phyloP scores from a whole-genome alignment of 2,113 vertebrate species.

The Limanda limanda region DNA sequence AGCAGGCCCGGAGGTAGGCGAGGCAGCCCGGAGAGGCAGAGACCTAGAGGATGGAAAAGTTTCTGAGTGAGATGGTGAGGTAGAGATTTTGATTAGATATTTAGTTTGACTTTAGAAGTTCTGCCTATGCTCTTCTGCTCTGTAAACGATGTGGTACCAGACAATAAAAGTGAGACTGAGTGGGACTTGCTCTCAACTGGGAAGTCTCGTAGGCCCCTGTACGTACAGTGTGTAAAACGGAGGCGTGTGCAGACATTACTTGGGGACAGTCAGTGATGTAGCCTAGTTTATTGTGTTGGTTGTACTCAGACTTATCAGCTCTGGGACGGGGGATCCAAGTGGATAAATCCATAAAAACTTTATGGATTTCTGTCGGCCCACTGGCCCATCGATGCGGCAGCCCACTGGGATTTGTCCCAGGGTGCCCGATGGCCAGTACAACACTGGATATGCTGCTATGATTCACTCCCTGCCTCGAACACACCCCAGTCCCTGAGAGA shows the following conservation, averaged over 20 bases:
- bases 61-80: constrained; percentile 16
- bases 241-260: constrained; percentile 7
- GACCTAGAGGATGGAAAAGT: constrained; percentile 69
- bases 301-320: not conserved
- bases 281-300: not conserved
- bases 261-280: not conserved
- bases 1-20: constrained; percentile 64
- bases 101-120: constrained; percentile 36
- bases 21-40: constrained; percentile 43
- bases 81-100: constrained; percentile 42
- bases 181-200: constrained; percentile 63
- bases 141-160: constrained; percentile 34
- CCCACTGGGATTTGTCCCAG: not conserved
- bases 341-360: not conserved
- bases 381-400: not conserved
- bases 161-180: constrained; percentile 24
- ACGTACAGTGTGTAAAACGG: constrained; percentile 17
- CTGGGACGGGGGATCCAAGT: not conserved
- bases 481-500: not conserved
- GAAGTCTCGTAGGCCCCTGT: constrained; percentile 35
- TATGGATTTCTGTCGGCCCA: not conserved
- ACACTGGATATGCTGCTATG: not conserved
- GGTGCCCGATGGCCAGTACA: not conserved
- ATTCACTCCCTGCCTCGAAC: not conserved
- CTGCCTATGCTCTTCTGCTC: constrained; percentile 39